These are phyloP conservation scores for zebrafish (Danio rerio) DNA, from an alignment of 2,113 vertebrate species.

Conservation along the genomic window DNA sequence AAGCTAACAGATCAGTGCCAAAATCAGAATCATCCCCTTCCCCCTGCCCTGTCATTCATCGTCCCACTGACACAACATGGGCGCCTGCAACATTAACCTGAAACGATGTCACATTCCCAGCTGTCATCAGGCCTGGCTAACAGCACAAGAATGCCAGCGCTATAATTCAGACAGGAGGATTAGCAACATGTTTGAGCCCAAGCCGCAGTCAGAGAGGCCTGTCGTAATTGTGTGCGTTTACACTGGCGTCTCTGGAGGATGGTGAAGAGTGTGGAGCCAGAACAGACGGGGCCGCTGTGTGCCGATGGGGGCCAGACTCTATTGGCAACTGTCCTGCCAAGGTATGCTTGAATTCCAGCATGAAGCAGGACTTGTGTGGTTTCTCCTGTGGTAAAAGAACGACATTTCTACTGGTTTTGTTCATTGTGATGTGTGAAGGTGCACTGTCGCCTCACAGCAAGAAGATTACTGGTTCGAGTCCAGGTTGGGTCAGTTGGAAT, in stretches of 20 bases:
- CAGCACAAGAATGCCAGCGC: constrained; percentile 24
- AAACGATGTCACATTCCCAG: constrained; percentile 34
- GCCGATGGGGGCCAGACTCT: neutral
- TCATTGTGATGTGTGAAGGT: neutral
- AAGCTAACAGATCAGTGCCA: constrained; percentile 31
- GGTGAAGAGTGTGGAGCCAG: neutral
- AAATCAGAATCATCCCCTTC: constrained; percentile 11
- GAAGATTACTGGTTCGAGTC: too few relatives aligned
- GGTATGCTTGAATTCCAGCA: constrained; percentile 34
- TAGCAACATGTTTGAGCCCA: constrained; percentile 20
- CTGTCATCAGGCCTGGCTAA: constrained; percentile 48
- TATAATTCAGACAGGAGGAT: constrained; percentile 21
- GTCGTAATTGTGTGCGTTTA: constrained; percentile 14
- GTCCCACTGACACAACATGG: constrained; percentile 15
- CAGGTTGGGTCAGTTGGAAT: too few relatives aligned
- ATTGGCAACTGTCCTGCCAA: constrained; percentile 35
- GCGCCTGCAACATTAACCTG: constrained; percentile 20
- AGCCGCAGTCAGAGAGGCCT: constrained; percentile 4
- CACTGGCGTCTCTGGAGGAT: constrained; percentile 25
- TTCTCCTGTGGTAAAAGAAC: neutral
- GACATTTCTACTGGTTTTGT: constrained; percentile 14
- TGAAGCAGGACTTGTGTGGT: constrained; percentile 10
- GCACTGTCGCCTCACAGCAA: too few relatives aligned
- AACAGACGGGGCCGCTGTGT: constrained; percentile 11
- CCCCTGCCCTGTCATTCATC: neutral